Evolutionary conservation across 1,140 invertebrate species (phyloP), one percentile per base, ranked within the genome.

Genomic region (Paraescarpia echinospica): DNA sequence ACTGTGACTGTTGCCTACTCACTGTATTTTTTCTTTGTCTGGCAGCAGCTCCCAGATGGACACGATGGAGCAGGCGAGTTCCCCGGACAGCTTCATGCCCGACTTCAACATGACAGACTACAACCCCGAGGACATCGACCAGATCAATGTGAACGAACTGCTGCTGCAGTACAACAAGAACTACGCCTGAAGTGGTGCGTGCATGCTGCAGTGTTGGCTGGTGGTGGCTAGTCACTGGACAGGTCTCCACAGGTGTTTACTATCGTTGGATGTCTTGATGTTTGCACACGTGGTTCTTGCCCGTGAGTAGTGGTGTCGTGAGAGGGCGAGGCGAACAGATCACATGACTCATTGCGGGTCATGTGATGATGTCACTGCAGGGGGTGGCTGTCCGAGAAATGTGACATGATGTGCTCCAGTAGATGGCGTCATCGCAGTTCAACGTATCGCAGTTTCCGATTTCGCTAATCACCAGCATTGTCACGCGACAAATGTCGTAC

Each of bases 121-220:
- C 93, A 91, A 93, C 88, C 91, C 93, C 12, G 93, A 93, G 14
- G 93, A 93, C 93, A 93, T 93, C 22, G 77, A 92, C 59, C 91
- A 93, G 89, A 93, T 93, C 51, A 93, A 93, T 89, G 93, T 93
- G 31, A 93, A 93, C 91, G 93, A 93, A 34, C 92, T 93, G 31
- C 93, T 93, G 0, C 48, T 51, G 89, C 89, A 48, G 34, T 92
- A 77, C 92, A 90, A 92, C 92, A 77, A 77, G 59, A 77, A 77
- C 59, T 77, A 77, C 22, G 59, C 59, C 59, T 77, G 59, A 77
- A 77, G 41, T 41, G 41, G 27, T 77, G 59, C 22, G 27, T 31
- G 59, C 22, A 27, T 12, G 59, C 59, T 77, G 59, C 0, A 12
- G 59, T 77, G 59, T 77, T 22, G 14, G 22, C 8, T 51, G 59